Percentiles rank a stretch among this genome's conserved stretches.
phyloP scores from a whole-genome alignment of 2,113 vertebrate genomes.

The Picathartes gymnocephalus region DNA sequence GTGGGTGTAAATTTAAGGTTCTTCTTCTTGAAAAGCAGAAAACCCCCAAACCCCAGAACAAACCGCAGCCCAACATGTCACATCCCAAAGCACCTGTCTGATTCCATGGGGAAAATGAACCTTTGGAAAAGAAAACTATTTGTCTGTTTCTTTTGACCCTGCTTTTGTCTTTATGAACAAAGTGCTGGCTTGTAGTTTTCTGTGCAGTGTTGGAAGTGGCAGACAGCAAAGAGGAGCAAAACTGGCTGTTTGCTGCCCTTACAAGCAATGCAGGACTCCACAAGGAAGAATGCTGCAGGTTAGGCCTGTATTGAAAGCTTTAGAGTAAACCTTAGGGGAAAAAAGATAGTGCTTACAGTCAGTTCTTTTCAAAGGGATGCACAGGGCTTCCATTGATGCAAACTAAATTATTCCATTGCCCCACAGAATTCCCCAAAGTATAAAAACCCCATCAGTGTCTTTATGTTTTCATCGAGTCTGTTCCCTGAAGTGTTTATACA shows the following conservation, averaged over 20 bases:
- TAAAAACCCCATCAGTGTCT: neutral
- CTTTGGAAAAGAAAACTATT: neutral
- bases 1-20: neutral
- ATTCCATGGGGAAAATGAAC: neutral
- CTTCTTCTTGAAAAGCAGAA: neutral
- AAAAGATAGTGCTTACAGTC: neutral
- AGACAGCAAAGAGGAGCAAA: neutral
- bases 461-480: neutral
- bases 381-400: neutral
- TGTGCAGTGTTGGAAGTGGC: neutral
- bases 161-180: neutral
- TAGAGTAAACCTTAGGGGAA: neutral
- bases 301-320: neutral
- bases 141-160: neutral
- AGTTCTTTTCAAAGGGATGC: neutral
- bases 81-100: neutral
- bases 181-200: neutral
- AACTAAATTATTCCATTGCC: neutral
- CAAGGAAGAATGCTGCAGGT: neutral
- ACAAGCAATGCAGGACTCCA: neutral
- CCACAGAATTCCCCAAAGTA: neutral
- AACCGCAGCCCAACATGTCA: neutral
- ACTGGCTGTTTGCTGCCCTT: neutral
- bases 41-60: accelerated
- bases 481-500: neutral